These are phyloP conservation scores for Octopus bimaculoides DNA, from an alignment of 1,140 invertebrate genomes.

Conservation along the genomic window DNA sequence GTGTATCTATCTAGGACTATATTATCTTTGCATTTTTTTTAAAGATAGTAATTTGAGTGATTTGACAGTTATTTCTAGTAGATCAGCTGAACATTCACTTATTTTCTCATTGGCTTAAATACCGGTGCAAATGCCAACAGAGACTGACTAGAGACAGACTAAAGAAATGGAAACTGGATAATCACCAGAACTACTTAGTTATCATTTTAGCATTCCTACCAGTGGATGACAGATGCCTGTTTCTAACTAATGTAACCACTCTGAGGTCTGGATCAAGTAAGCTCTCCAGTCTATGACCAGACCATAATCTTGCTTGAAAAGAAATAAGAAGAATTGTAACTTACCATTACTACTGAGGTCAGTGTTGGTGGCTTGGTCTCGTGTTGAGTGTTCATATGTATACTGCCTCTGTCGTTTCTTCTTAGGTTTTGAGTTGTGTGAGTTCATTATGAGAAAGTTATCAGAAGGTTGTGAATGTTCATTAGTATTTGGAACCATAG, in stretches of 20 bases:
- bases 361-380: conserved; percentile 53
- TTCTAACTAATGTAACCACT: too few relatives aligned
- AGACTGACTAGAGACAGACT: too few relatives aligned
- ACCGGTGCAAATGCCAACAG: too few relatives aligned
- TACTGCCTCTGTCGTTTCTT: conserved; percentile 16
- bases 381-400: conserved; percentile 33
- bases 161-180: too few relatives aligned
- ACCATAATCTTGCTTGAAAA: too few relatives aligned
- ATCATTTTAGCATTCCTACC: too few relatives aligned
- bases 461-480: conserved; percentile 7
- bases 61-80: too few relatives aligned
- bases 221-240: too few relatives aligned
- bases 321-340: conserved; percentile 12
- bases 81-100: too few relatives aligned
- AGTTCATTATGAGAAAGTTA: not conserved
- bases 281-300: not conserved
- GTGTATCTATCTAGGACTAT: not conserved
- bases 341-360: conserved; percentile 54
- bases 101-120: too few relatives aligned
- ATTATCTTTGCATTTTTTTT: not conserved
- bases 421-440: not conserved
- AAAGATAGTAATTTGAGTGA: too few relatives aligned
- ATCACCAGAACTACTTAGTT: too few relatives aligned
- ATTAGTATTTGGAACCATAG: not conserved
- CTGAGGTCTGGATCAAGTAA: not conserved